Base-by-base conservation (phyloP, 2,113 vertebrate species). In the Menura novaehollandiae region DNA sequence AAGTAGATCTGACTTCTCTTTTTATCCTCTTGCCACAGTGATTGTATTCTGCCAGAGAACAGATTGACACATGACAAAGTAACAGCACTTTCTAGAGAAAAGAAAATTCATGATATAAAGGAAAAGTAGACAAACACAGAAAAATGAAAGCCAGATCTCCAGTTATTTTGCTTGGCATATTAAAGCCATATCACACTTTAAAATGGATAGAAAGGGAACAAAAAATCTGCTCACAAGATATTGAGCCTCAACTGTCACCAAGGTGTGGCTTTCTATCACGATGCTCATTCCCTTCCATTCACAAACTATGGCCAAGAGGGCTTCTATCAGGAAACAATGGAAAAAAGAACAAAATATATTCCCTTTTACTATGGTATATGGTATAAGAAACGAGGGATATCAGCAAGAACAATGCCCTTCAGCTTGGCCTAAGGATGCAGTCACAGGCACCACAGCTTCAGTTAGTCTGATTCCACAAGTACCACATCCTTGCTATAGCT, bases 401-500 rank as follows among this genome's bases (percentile, higher is more conserved):
- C 67, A 89, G 52, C 32, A 80, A 74, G 46, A 77, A 22, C 23
- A 51, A 7, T 47, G 51, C 17, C 41, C 71, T 79, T 69, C 21
- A 93, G n/a, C 46, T 58, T 53, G 30, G 63, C 41, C 75, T 67
- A 28, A 72, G 62, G 62, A 85, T 44, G 30, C 37, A 49, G 33
- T 21, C 37, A n/a, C 41, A 85, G 20, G 33, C 44, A 71, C 13
- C 2, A 1, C n/a, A 72, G 49, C 59, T 58, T 89, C 55, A 71
- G 33, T 46, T 5, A 33, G 2, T 1, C 13, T 33, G 39, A 73
- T 73, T 81, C 66, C 73, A 35, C 44, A 53, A 53, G n/a, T 33
- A 32, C 28, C 37, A 33, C 0, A 0, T 46, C 63, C 75, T 79
- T 7, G 1, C 32, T 74, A 16, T 1, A 1, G 71, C 43, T 44